These are phyloP conservation scores for Actinia tenebrosa DNA, from an alignment of 64 coral and sea anemone species.

Conservation along the genomic window DNA sequence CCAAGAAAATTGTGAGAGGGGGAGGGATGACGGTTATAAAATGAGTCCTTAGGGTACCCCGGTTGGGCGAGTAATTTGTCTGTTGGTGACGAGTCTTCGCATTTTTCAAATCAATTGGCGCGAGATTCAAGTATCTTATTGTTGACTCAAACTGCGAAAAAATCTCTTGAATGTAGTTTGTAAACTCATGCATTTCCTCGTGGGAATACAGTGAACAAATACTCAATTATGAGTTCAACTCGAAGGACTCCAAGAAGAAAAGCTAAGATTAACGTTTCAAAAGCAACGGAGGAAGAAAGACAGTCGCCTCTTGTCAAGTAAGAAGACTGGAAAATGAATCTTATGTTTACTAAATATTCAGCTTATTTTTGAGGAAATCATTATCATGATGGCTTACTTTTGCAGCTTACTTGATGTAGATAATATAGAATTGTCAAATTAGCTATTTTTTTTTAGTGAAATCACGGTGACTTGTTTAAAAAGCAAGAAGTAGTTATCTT, in stretches of 20 bases:
- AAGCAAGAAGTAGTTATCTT: no score
- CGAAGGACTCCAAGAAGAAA: neutral
- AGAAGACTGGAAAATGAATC: neutral
- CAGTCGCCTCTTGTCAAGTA: neutral
- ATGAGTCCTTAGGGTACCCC: neutral
- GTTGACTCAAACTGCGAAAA: neutral
- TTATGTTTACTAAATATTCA: neutral
- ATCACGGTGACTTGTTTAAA: neutral
- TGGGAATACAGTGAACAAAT: neutral
- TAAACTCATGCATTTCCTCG: neutral
- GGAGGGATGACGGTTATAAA: neutral
- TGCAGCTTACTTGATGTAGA: neutral
- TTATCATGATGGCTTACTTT: neutral
- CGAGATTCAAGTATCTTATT: neutral
- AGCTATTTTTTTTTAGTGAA: neutral
- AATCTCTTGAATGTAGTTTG: neutral
- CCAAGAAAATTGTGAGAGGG: neutral
- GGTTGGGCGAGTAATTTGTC: neutral
- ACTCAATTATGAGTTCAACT: slow-evolving; percentile 3
- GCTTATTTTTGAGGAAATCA: neutral
- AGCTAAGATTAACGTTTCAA: neutral
- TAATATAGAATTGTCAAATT: neutral
- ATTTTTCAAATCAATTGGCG: slow-evolving; percentile 24
- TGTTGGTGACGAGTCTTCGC: neutral
- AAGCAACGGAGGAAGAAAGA: neutral